These are phyloP conservation scores for Notarius lentiginosus DNA, from an alignment of 2,113 vertebrate genomes.

Conservation along the genomic window DNA sequence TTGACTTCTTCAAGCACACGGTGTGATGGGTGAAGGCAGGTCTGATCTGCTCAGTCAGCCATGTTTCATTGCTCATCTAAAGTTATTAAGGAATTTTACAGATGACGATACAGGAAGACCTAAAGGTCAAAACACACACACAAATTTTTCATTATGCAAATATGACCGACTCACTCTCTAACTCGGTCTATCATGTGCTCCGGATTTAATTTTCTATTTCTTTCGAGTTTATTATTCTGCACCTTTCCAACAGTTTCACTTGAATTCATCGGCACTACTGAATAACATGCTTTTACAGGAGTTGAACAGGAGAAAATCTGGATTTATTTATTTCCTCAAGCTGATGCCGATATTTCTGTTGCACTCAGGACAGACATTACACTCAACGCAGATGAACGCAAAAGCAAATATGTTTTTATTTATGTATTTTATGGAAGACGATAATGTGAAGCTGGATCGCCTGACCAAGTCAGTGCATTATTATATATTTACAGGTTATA, in stretches of 20 bases:
- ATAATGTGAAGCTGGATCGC: neutral
- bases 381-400: constrained; percentile 18
- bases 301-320: neutral
- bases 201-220: neutral
- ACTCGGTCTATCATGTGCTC: no score
- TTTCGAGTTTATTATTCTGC: neutral
- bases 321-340: constrained; percentile 3
- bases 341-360: neutral
- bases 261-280: neutral
- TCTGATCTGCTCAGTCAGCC: neutral
- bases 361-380: constrained; percentile 19
- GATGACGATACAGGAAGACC: neutral
- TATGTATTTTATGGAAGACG: neutral
- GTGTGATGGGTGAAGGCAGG: neutral
- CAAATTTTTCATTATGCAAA: neutral
- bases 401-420: neutral
- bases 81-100: constrained; percentile 3
- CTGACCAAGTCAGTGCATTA: neutral
- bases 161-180: neutral
- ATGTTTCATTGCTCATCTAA: neutral
- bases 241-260: neutral
- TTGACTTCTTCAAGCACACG: constrained; percentile 19
- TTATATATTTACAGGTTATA: constrained; percentile 2
- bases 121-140: neutral
- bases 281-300: neutral